Conservation (phyloP, 2,113 vertebrate genomes). For the Narcine bancroftii region DNA sequence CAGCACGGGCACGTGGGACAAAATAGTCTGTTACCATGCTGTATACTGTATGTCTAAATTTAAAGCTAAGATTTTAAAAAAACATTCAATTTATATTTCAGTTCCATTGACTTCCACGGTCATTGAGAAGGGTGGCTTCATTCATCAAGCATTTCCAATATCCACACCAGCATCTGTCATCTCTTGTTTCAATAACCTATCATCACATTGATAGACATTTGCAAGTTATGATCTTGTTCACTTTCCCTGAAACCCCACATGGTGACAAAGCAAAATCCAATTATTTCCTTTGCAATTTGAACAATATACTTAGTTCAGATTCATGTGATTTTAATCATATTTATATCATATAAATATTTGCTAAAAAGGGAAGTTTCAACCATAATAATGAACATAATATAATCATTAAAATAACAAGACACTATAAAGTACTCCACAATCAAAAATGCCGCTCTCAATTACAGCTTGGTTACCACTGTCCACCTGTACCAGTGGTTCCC, state of each 20-base stretch:
- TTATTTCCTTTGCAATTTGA: neutral
- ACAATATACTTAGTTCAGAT: neutral
- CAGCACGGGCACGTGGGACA: no score
- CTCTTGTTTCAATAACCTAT: neutral
- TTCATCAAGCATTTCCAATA: neutral
- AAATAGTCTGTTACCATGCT: no score
- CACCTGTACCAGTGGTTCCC: no score
- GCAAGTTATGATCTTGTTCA: neutral
- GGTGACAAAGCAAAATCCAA: neutral
- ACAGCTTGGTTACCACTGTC: neutral
- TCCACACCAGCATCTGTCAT: neutral
- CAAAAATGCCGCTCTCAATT: neutral
- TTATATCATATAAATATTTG: constrained; percentile 12
- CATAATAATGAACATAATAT: neutral
- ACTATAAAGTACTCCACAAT: neutral
- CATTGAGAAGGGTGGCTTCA: neutral
- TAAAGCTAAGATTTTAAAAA: no score
- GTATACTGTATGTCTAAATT: no score
- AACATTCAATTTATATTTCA: no score
- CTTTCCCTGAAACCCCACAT: neutral
- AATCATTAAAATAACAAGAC: neutral
- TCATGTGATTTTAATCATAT: neutral
- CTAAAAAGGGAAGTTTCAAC: neutral
- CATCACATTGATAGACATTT: neutral
- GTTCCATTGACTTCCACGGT: neutral